phyloP scores from a whole-genome alignment of 2,888 invertebrate genomes.

The Yponomeuta sedellus region DNA sequence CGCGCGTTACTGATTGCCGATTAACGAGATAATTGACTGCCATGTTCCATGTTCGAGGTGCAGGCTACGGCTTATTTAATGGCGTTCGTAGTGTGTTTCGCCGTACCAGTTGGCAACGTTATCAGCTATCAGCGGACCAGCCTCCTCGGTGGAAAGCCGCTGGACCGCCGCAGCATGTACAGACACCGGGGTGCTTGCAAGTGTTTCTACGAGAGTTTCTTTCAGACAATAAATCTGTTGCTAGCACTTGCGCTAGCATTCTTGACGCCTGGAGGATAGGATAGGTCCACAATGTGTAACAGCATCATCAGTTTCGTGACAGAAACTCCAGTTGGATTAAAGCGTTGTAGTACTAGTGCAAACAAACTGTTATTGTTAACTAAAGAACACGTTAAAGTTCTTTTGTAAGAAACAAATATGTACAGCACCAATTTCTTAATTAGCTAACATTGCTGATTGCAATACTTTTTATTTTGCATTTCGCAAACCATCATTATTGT shows the following conservation, averaged over 20 bases:
- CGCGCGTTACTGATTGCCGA: slow-evolving; percentile 1
- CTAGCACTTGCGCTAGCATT: slow-evolving; percentile 16
- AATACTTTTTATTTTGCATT: slow-evolving; percentile 43
- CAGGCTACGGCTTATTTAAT: background rate
- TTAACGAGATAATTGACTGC: slow-evolving; percentile 12
- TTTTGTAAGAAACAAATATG: background rate
- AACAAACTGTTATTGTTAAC: too few relatives aligned
- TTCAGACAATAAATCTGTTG: slow-evolving; percentile 17
- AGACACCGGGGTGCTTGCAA: slow-evolving; percentile 3
- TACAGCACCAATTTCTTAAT: slow-evolving; percentile 14
- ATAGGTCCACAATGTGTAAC: too few relatives aligned
- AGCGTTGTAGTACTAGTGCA: too few relatives aligned
- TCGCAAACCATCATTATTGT: slow-evolving; percentile 47
- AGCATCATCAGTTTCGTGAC: too few relatives aligned
- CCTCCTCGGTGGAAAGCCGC: slow-evolving; percentile 11
- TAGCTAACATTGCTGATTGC: slow-evolving; percentile 33
- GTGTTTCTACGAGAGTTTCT: background rate
- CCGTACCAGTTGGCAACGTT: background rate
- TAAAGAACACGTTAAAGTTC: slow-evolving; percentile 14
- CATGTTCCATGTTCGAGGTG: background rate
- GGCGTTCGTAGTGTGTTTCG: background rate
- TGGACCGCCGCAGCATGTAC: slow-evolving; percentile 7
- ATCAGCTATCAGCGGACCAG: slow-evolving; percentile 1
- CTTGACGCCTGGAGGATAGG: background rate
- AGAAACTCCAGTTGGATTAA: background rate